Base-by-base conservation (phyloP, 2,888 invertebrate species). In the Digitonthophagus gazella region DNA sequence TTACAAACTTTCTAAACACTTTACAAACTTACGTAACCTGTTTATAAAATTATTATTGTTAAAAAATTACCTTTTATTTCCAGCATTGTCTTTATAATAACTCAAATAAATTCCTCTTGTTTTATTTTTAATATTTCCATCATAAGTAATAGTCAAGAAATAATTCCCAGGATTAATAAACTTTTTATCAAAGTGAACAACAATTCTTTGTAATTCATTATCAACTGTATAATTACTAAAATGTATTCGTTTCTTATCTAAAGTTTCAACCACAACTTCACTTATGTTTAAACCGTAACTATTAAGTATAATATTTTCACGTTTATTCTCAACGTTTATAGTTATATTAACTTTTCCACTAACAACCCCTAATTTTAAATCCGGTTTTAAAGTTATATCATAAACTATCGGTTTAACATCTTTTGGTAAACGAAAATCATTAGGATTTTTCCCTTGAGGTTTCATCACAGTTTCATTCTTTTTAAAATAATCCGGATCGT, bases 371-470 rank as follows among this genome's bases (percentile, higher is more conserved):
- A 81, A 81, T 11, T 83, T 81, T 64, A 93, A 83, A 77, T 91
- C 84, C 0, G 92, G 91, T 67, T 87, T 84, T 66, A 92, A 80
- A 14, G 83, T 85, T 3, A 93, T 79, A 67, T 90, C 87, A 76
- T 93, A 93, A 69, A 86, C 86, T 2, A 85, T 72, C 0, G 92
- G 91, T 14, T 81, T 80, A 0, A 90, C 84, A 64, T 86, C 84
- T 5, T 82, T 80, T 0, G 91, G 88, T 64, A 93, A 81, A 57
- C 91, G 86, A 72, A 83, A 64, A 54, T 20, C 61, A 58, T 66
- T 66, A 4, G 64, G 16, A 8, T 56, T 28, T 1, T 15, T 22
- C 18, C 18, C 20, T 3, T 14, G 16, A 2, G 58, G 58, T 58
- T 16, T 61, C 8, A 19, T 19, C n/a, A 16, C 16, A 5, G 61